These are phyloP conservation scores for Malacosoma neustria DNA, from an alignment of 2,888 invertebrate species.

Conservation along the genomic window DNA sequence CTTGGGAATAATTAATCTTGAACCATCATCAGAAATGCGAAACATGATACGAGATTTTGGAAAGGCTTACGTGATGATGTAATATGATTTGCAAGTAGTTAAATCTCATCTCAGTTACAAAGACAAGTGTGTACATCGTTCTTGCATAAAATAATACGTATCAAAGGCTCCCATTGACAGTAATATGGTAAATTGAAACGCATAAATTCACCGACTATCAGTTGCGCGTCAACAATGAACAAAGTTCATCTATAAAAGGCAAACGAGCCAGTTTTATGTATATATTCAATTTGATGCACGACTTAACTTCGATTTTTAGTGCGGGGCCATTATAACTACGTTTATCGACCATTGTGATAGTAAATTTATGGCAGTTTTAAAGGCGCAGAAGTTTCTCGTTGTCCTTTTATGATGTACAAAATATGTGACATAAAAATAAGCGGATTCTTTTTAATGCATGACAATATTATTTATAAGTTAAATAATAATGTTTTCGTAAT, in stretches of 20 bases:
- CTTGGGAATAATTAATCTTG: too few relatives aligned
- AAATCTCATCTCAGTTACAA: too few relatives aligned
- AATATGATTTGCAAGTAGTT: too few relatives aligned
- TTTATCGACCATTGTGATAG: constrained; percentile 1
- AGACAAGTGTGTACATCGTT: too few relatives aligned
- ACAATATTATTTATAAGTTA: too few relatives aligned
- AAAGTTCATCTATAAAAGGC: constrained; percentile 23
- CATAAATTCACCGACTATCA: constrained; percentile 21
- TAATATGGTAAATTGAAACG: constrained; percentile 15
- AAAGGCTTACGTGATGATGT: too few relatives aligned
- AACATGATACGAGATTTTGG: too few relatives aligned
- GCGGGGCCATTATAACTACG: constrained; percentile 10
- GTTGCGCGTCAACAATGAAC: constrained; percentile 24
- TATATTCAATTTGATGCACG: constrained; percentile 45
- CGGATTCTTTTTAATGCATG: too few relatives aligned
- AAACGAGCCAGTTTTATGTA: constrained; percentile 31
- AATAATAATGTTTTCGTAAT: too few relatives aligned
- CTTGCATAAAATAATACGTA: neutral
- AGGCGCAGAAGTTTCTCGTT: neutral
- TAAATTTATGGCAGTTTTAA: neutral
- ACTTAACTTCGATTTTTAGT: constrained; percentile 30
- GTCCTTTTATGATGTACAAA: neutral
- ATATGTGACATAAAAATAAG: neutral
- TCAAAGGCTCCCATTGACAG: constrained; percentile 3
- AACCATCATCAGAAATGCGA: too few relatives aligned